phyloP scores from a whole-genome alignment of 53 echinoderm and acorn worm species.

The Zoroaster sp. region DNA sequence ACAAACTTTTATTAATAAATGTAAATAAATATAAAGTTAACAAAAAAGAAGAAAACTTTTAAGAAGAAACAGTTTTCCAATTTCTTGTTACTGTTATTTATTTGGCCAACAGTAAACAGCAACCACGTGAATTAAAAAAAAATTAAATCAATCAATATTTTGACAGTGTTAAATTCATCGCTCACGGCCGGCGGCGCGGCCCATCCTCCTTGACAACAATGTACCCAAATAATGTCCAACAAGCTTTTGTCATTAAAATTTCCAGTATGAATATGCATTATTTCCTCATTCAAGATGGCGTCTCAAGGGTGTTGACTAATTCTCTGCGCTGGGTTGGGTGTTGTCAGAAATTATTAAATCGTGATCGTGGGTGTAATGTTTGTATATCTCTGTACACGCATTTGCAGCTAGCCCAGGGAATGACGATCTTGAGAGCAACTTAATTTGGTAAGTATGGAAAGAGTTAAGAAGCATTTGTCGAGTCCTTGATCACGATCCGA shows the following conservation, averaged over 20 bases:
- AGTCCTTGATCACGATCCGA: no score
- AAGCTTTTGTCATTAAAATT: background rate
- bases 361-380: background rate
- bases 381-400: background rate
- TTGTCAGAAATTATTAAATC: background rate
- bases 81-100: background rate
- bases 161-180: background rate
- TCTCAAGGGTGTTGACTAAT: background rate
- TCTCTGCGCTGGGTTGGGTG: background rate
- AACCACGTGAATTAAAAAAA: background rate
- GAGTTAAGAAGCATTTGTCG: no score
- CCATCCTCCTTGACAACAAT: background rate
- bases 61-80: no score
- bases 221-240: background rate
- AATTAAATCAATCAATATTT: background rate
- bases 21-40: slow-evolving; percentile 1
- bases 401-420: background rate
- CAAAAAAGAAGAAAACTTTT: no score
- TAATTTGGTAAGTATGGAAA: background rate
- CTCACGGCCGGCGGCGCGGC: background rate
- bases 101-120: slow-evolving; percentile 15
- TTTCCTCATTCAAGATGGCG: slow-evolving; percentile 2
- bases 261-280: background rate
- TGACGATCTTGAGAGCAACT: background rate
- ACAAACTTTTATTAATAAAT: background rate